Conservation (phyloP, 2,888 invertebrate genomes). For the Stenotaenia linearis region DNA sequence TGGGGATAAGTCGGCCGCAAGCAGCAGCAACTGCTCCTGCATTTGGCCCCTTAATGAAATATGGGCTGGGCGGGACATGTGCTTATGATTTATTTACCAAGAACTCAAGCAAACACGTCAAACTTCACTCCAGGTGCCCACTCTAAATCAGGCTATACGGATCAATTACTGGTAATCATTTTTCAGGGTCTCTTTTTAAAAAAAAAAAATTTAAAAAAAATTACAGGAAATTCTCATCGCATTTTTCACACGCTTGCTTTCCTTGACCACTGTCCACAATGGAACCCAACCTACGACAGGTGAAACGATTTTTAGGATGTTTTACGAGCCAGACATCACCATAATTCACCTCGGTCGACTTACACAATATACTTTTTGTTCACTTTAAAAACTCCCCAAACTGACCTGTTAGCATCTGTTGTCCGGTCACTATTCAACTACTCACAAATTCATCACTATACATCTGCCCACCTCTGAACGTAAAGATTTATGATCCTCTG, state of each 20-base stretch:
- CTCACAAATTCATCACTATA: background rate
- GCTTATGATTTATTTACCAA: conserved; percentile 21
- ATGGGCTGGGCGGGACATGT: conserved; percentile 27
- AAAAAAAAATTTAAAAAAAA: background rate
- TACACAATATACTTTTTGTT: background rate
- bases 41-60: conserved; percentile 19
- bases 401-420: background rate
- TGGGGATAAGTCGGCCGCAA: background rate
- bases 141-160: background rate
- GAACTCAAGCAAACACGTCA: conserved; percentile 27
- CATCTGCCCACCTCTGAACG: background rate
- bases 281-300: background rate
- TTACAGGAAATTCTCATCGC: background rate
- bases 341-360: background rate
- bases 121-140: conserved; percentile 27
- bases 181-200: background rate
- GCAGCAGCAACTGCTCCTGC: background rate
- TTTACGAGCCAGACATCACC: background rate
- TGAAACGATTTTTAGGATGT: background rate
- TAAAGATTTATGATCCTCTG: background rate
- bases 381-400: background rate
- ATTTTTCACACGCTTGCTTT: background rate
- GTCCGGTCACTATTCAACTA: background rate
- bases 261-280: background rate
- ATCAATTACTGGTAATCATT: background rate